Percentiles rank a stretch among this genome's conserved stretches.
Conservation (phyloP, 1,140 invertebrate species). For the Andrena cerasifolii region DNA sequence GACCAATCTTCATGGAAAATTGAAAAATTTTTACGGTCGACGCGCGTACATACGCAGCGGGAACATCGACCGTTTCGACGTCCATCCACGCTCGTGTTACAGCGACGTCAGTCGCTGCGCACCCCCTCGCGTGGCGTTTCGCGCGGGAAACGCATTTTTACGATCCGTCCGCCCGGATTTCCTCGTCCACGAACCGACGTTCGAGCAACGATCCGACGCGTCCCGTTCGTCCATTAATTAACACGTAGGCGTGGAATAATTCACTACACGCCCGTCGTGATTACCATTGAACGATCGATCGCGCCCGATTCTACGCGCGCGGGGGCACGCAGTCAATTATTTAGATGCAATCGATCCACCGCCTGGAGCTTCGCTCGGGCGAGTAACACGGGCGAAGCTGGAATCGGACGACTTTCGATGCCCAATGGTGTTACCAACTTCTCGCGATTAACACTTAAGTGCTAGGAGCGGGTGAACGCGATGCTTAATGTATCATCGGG, state of each 20-base stretch:
- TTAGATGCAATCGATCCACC: neutral
- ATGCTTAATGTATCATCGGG: conserved; percentile 55
- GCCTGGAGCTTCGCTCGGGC: too few species aligned
- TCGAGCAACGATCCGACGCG: neutral
- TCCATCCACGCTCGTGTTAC: neutral
- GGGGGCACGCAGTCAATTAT: neutral
- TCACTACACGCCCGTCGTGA: neutral
- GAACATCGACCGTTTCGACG: conserved; percentile 41
- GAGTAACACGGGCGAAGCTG: neutral
- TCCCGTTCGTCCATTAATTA: neutral
- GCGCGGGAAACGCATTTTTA: conserved; percentile 18
- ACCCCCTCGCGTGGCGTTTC: neutral
- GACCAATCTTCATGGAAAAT: conserved; percentile 1
- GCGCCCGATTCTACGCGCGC: neutral
- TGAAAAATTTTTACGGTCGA: conserved; percentile 15
- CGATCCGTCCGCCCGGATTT: neutral
- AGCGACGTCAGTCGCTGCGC: neutral
- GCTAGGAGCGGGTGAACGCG: conserved; percentile 18
- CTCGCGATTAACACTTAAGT: conserved; percentile 49
- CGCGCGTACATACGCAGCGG: conserved; percentile 27
- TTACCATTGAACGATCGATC: neutral
- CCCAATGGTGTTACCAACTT: conserved; percentile 24
- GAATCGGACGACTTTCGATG: conserved; percentile 26
- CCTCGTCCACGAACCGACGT: neutral
- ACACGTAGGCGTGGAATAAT: neutral